Base-by-base conservation (phyloP, 2,888 invertebrate genomes). In the Ormyrus thymus region DNA sequence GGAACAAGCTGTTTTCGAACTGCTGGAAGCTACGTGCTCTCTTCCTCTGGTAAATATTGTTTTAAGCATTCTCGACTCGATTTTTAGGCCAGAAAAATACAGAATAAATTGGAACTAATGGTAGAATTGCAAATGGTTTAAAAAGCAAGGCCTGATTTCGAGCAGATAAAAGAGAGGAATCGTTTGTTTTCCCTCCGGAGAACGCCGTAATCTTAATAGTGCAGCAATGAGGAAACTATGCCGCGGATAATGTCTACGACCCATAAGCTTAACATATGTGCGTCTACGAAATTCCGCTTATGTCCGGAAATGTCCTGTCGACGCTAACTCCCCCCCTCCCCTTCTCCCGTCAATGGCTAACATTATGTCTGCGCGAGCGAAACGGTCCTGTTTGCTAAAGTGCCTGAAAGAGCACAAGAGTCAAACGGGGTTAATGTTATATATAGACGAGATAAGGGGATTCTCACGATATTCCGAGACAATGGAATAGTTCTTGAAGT, bases 291-390 rank as follows among this genome's bases (percentile, higher is more conserved):
- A 65, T 65, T 51, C 65, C 11, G 10, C 48, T 65, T 65, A 29
- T 48, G 15, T 50, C 29, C 48, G 50, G 1, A 65, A 65, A 50
- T 65, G 50, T 65, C 48, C 65, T 65, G 51, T 50, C 51, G 51
- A n/a, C 50, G 13, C 29, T 10, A 1, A 29, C 13, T 29, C 29
- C 11, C 65, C 4, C 29, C 4, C 29, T 4, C 29, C 29, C 1
- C 29, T 0, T 4, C 29, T 15, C 11, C 4, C 50, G 7, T 43
- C 7, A n/a, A 53, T 53, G 13, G 9, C 11, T 50, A 29, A 65
- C 65, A 65, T 65, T 65, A 65, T 65, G 15, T n/a, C 50, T 29
- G 48, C 9, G 50, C 64, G 46, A 10, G 65, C 65, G 65, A 65
- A 29, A 29, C 29, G 50, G 46, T 65, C 50, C 15, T 65, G 65